These are phyloP conservation scores for Nibea coibor DNA, from an alignment of 2,113 vertebrate species.

Conservation along the genomic window DNA sequence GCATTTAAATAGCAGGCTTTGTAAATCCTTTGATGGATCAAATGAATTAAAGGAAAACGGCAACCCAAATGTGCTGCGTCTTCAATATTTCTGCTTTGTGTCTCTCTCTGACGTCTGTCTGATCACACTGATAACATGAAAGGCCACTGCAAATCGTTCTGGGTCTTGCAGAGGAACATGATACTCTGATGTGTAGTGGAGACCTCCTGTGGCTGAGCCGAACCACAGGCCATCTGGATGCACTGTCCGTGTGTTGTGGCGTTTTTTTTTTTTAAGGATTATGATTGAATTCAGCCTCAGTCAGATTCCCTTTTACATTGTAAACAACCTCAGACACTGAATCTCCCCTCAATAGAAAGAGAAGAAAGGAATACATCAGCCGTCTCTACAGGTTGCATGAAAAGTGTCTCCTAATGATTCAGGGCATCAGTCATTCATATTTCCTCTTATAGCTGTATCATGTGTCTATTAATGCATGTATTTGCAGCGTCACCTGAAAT, in stretches of 20 bases:
- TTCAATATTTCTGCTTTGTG: conserved; percentile 34
- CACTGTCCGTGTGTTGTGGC: conserved; percentile 14
- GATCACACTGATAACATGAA: conserved; percentile 25
- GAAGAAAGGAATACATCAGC: background rate
- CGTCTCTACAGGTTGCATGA: conserved; percentile 17
- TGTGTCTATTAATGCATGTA: conserved; percentile 32
- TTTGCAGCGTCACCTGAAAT: conserved; percentile 33
- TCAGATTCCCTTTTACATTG: conserved; percentile 4
- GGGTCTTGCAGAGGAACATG: conserved; percentile 41
- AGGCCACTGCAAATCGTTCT: background rate
- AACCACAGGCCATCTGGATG: conserved; percentile 68
- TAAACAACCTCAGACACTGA: no score
- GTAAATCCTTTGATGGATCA: conserved; percentile 76
- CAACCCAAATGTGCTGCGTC: conserved; percentile 66
- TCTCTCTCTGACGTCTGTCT: conserved; percentile 16
- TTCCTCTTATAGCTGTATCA: conserved; percentile 13
- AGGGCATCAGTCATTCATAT: conserved; percentile 3
- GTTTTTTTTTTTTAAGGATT: background rate
- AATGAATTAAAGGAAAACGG: conserved; percentile 80
- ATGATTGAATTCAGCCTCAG: conserved; percentile 28
- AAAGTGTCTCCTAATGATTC: conserved; percentile 19
- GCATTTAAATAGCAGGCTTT: conserved; percentile 81
- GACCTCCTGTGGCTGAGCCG: conserved; percentile 73
- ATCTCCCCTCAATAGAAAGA: background rate
- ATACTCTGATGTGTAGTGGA: conserved; percentile 57